phyloP scores from a whole-genome alignment of 2,888 invertebrate species.

The Bedellia somnulentella region DNA sequence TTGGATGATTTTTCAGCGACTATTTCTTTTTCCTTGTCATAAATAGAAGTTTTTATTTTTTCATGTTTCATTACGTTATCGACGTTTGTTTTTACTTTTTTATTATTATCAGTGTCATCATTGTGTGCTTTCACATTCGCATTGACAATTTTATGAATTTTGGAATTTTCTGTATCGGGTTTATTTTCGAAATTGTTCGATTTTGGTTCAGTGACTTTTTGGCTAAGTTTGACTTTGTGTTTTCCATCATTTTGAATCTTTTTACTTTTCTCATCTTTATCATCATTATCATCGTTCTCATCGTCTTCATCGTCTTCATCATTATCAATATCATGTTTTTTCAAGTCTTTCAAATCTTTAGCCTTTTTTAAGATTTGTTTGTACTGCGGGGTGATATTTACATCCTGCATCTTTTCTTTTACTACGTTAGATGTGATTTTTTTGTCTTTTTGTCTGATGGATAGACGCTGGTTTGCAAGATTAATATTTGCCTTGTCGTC shows the following conservation, averaged over 20 bases:
- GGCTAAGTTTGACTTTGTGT: too few relatives aligned
- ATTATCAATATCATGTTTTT: slow-evolving; percentile 15
- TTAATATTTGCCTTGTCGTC: too few relatives aligned
- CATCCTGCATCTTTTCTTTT: too few relatives aligned
- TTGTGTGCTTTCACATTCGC: slow-evolving; percentile 10
- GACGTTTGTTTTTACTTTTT: neutral
- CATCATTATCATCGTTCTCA: slow-evolving; percentile 8
- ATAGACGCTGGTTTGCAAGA: too few relatives aligned
- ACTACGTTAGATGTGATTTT: too few relatives aligned
- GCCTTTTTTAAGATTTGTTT: too few relatives aligned
- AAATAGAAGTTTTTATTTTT: neutral
- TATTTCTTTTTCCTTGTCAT: slow-evolving; percentile 3
- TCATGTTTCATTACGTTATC: neutral
- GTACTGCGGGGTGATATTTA: too few relatives aligned
- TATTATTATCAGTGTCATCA: slow-evolving; percentile 10
- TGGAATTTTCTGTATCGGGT: neutral
- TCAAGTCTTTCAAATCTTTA: slow-evolving; percentile 9
- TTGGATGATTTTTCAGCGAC: too few relatives aligned
- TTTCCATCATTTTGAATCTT: slow-evolving; percentile 9
- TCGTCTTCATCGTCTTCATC: slow-evolving; percentile 13
- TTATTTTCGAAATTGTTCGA: too few relatives aligned
- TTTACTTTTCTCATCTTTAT: slow-evolving; percentile 12
- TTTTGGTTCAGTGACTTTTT: too few relatives aligned
- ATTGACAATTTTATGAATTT: neutral
- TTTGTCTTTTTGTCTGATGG: too few relatives aligned